Percentiles rank a stretch among this genome's conserved stretches.
Conservation (phyloP, 37 sponge, comb jelly and placozoan species). For the Agelas oroides region DNA sequence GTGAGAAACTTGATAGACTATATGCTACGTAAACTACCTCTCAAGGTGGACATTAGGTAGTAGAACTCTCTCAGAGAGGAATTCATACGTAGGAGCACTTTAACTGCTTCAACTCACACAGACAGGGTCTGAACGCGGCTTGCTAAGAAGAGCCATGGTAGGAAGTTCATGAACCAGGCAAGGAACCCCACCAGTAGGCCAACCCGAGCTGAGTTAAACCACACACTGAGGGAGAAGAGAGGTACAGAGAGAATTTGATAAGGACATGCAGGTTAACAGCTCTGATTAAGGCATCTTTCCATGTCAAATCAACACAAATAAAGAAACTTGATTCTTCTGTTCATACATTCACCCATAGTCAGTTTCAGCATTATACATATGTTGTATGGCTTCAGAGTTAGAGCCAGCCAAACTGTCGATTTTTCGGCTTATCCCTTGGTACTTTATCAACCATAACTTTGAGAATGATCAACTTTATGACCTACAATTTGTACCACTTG, state of each 20-base stretch:
- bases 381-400: too few relatives aligned
- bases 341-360: too few relatives aligned
- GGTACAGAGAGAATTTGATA: neutral
- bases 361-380: too few relatives aligned
- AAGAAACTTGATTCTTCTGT: neutral
- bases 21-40: too few relatives aligned
- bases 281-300: neutral
- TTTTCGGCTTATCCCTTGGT: too few relatives aligned
- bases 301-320: neutral
- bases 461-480: too few relatives aligned
- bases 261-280: neutral
- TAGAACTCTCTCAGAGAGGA: too few relatives aligned
- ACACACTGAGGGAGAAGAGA: conserved; percentile 65
- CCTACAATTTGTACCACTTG: too few relatives aligned
- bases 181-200: conserved; percentile 75
- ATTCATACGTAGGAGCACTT: neutral
- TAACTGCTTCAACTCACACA: conserved; percentile 19
- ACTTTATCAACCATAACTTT: too few relatives aligned
- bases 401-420: too few relatives aligned
- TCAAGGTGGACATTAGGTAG: too few relatives aligned
- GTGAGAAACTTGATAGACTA: too few relatives aligned
- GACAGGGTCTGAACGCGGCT: conserved; percentile 17
- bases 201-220: conserved; percentile 79
- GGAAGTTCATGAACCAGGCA: conserved; percentile 74
- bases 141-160: conserved; percentile 73